Percentiles rank a stretch among this genome's conserved stretches.
phyloP scores from a whole-genome alignment of 2,888 invertebrate species.

The Poecilobothrus nobilitatus region DNA sequence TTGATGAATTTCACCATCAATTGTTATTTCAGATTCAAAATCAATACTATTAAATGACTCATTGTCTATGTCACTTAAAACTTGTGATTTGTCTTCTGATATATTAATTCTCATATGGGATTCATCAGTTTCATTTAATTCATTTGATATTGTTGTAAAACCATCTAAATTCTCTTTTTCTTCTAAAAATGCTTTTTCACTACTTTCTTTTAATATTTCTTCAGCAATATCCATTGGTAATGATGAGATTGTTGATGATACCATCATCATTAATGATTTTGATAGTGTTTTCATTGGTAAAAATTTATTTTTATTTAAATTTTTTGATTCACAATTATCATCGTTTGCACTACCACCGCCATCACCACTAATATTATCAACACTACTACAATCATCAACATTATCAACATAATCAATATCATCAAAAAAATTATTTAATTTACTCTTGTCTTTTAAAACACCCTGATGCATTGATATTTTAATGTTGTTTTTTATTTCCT shows the following conservation, averaged over 20 bases:
- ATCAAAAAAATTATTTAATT: background rate
- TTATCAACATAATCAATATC: slow-evolving; percentile 28
- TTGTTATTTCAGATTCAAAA: slow-evolving; percentile 44
- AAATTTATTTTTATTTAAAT: background rate
- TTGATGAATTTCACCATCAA: slow-evolving; percentile 29
- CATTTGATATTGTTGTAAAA: slow-evolving; percentile 40
- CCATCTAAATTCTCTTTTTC: slow-evolving; percentile 36
- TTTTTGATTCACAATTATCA: slow-evolving; percentile 19
- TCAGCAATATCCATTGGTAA: slow-evolving; percentile 20
- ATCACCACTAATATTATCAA: background rate
- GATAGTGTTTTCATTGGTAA: background rate
- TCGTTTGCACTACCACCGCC: slow-evolving; percentile 29
- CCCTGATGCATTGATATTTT: background rate
- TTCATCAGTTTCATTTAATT: slow-evolving; percentile 37
- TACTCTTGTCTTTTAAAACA: background rate
- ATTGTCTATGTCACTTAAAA: slow-evolving; percentile 44
- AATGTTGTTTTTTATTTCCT: background rate
- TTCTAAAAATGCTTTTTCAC: slow-evolving; percentile 26
- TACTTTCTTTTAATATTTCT: slow-evolving; percentile 11
- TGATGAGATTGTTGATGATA: slow-evolving; percentile 13
- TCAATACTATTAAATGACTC: slow-evolving; percentile 46
- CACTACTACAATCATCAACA: slow-evolving; percentile 20
- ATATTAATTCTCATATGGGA: slow-evolving; percentile 19
- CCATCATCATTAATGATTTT: background rate
- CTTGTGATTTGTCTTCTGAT: slow-evolving; percentile 42